These are phyloP conservation scores for Crotalus helleri DNA, from an alignment of 2,113 vertebrate species.

Conservation along the genomic window DNA sequence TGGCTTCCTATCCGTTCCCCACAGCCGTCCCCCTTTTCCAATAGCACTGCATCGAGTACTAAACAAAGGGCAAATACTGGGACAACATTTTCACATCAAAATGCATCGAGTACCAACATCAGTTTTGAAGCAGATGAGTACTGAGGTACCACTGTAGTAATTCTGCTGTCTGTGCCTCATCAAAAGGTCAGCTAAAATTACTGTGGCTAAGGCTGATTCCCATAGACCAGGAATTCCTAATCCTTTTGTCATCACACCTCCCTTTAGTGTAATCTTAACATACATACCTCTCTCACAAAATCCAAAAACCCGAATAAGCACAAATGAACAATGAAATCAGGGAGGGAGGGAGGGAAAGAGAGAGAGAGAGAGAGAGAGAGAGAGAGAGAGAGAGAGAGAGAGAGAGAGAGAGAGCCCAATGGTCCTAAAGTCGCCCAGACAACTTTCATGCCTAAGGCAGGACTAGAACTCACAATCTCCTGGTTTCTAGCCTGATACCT, in stretches of 20 bases:
- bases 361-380: too few species aligned
- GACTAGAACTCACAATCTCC: neutral
- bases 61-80: neutral
- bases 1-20: neutral
- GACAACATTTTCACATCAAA: neutral
- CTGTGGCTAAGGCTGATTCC: neutral
- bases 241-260: neutral
- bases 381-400: too few species aligned
- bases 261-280: neutral
- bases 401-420: too few species aligned
- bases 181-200: neutral
- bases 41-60: neutral
- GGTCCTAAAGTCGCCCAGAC: too few species aligned
- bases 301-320: neutral
- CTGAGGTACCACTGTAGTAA: neutral
- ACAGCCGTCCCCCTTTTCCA: neutral
- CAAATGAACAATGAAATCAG: neutral
- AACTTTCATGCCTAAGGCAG: neutral
- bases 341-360: too few species aligned
- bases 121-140: neutral
- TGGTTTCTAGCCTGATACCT: neutral
- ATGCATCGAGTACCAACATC: neutral
- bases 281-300: neutral
- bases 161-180: neutral
- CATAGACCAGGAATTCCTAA: neutral